These are phyloP conservation scores for Hycleus cichorii DNA, from an alignment of 1,140 invertebrate genomes.

Conservation along the genomic window DNA sequence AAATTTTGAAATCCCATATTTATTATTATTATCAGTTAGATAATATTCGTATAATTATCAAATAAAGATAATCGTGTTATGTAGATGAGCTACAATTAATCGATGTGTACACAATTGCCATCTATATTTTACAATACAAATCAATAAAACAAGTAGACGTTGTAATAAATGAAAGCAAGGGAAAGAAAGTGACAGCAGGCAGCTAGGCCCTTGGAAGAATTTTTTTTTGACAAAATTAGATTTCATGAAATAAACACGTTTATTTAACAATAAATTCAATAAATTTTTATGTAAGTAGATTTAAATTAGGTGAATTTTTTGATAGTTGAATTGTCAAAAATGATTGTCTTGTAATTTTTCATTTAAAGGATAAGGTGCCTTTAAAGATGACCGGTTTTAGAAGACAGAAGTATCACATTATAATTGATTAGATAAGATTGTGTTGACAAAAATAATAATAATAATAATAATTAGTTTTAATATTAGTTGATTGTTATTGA, in stretches of 20 bases:
- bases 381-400: conserved; percentile 13
- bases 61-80: too few relatives aligned
- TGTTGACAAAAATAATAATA: too few relatives aligned
- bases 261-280: neutral
- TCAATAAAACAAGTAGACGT: conserved; percentile 4
- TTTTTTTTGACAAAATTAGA: neutral
- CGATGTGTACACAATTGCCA: too few relatives aligned
- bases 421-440: too few relatives aligned
- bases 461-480: too few relatives aligned
- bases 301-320: conserved; percentile 6
- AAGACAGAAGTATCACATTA: neutral
- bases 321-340: neutral
- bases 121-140: too few relatives aligned
- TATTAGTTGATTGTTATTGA: too few relatives aligned
- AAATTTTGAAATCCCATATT: too few relatives aligned
- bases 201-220: conserved; percentile 3
- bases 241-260: conserved; percentile 8
- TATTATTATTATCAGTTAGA: too few relatives aligned
- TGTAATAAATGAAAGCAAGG: conserved; percentile 2
- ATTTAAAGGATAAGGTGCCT: conserved; percentile 2
- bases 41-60: too few relatives aligned
- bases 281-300: conserved; percentile 1
- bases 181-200: conserved; percentile 13
- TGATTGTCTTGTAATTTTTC: too few relatives aligned
- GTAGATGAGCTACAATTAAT: too few relatives aligned